Conservation (phyloP, 2,797 vertebrate genomes). For the Chiroxiphia lanceolata region DNA sequence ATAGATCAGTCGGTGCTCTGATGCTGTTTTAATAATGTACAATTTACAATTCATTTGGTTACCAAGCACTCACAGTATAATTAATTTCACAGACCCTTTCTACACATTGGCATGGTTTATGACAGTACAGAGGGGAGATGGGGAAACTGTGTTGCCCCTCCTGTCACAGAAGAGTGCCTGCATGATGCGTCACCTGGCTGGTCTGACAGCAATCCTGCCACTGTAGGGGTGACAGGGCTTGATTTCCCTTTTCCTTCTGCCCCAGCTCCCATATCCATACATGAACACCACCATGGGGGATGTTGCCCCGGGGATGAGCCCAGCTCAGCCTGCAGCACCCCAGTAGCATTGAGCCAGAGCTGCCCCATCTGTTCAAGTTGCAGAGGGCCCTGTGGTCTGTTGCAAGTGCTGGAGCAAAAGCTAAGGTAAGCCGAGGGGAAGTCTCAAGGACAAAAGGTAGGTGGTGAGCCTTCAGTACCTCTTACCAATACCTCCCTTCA, state of each 20-base stretch:
- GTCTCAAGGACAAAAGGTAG: neutral
- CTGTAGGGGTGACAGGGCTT: neutral
- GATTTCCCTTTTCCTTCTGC: neutral
- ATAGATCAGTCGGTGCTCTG: constrained; percentile 79
- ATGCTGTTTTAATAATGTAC: constrained; percentile 83
- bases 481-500: neutral
- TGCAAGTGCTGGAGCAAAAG: neutral
- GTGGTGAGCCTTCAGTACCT: neutral
- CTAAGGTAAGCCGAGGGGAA: neutral
- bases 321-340: neutral
- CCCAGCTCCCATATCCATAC: rapidly evolving
- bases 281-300: neutral
- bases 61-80: constrained; percentile 78
- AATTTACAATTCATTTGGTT: constrained; percentile 83
- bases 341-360: neutral
- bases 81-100: constrained; percentile 80
- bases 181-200: neutral
- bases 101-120: constrained; percentile 56
- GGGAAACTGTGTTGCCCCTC: neutral
- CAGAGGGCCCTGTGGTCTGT: neutral
- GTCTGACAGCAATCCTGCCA: neutral
- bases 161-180: neutral
- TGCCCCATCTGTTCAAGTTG: neutral
- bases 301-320: neutral
- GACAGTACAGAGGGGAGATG: constrained; percentile 2